Percentiles rank a stretch among this genome's conserved stretches.
Evolutionary conservation across 2,113 vertebrate genomes (phyloP).

Genomic region (Myotis davidii): DNA sequence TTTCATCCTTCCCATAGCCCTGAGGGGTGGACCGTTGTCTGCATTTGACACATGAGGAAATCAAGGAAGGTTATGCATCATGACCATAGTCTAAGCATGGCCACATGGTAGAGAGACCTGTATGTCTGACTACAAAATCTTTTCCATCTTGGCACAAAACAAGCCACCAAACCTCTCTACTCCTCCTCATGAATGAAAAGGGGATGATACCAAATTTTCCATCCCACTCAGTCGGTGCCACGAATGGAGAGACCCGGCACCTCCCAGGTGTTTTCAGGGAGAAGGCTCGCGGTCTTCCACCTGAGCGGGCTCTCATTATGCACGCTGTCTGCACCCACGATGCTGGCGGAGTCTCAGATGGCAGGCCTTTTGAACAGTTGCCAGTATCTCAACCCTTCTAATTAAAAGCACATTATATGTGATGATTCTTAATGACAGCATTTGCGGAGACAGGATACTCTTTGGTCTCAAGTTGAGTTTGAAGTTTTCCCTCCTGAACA

Average conservation of each 20-base stretch:
- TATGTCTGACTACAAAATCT: not conserved
- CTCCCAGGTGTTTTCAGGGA: not conserved
- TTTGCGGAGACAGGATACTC: constrained; percentile 25
- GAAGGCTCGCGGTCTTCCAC: not conserved
- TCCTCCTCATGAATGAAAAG: not conserved
- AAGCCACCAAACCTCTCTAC: not conserved
- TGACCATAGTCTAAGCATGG: not conserved
- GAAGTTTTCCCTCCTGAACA: constrained; percentile 29
- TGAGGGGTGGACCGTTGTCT: not conserved
- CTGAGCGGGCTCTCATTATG: not conserved
- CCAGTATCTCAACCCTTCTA: constrained; percentile 71
- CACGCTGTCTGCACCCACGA: not conserved
- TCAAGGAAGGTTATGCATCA: not conserved
- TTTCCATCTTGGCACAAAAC: not conserved
- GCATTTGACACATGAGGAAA: not conserved
- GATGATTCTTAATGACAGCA: constrained; percentile 66
- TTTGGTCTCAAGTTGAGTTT: constrained; percentile 52
- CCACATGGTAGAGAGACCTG: not conserved
- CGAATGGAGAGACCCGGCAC: not conserved
- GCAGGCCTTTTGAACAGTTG: constrained; percentile 61
- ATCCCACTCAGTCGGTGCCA: not conserved
- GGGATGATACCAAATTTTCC: not conserved
- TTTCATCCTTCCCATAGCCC: not conserved
- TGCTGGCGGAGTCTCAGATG: constrained; percentile 1
- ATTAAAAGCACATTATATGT: constrained; percentile 75